Conservation (phyloP, 1,140 invertebrate species). For the Cyphomyrmex costatus region DNA sequence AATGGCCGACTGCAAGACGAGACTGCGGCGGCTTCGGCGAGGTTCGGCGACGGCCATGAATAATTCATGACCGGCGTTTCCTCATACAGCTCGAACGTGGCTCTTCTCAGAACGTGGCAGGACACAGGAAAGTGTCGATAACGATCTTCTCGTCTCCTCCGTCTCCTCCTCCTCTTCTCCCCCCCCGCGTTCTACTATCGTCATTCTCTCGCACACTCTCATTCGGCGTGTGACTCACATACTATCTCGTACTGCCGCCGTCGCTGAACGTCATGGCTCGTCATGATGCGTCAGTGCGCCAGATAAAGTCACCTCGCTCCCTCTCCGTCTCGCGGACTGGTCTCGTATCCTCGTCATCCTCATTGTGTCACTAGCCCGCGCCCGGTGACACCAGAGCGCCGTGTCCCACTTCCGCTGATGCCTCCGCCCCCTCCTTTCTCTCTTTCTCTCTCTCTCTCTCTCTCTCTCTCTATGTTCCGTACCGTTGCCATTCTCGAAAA, state of each 20-base stretch:
- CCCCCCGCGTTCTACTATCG: constrained; percentile 30
- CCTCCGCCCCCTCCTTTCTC: constrained; percentile 48
- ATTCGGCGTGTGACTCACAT: constrained; percentile 72
- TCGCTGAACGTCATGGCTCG: constrained; percentile 67
- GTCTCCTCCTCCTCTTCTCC: constrained; percentile 19
- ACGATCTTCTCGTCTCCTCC: constrained; percentile 78
- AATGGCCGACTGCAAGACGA: constrained; percentile 47
- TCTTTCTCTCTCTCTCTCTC: constrained; percentile 56
- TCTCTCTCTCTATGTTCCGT: constrained; percentile 68
- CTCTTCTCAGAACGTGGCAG: constrained; percentile 86
- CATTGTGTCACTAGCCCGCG: constrained; percentile 67
- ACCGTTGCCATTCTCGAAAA: constrained; percentile 40
- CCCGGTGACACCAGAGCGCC: constrained; percentile 67
- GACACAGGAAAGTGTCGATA: constrained; percentile 86
- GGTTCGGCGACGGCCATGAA: constrained; percentile 85
- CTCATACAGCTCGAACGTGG: constrained; percentile 83
- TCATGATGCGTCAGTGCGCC: constrained; percentile 78
- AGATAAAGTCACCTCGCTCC: constrained; percentile 75
- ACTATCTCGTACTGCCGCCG: constrained; percentile 62
- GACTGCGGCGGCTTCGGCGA: constrained; percentile 38
- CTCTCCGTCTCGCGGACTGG: constrained; percentile 36
- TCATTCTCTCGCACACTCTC: constrained; percentile 37
- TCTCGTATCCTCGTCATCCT: constrained; percentile 72
- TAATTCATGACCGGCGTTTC: constrained; percentile 86
- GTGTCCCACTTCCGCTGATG: constrained; percentile 65